Conservation (phyloP, 1,140 invertebrate genomes). For the Cydia splendana region DNA sequence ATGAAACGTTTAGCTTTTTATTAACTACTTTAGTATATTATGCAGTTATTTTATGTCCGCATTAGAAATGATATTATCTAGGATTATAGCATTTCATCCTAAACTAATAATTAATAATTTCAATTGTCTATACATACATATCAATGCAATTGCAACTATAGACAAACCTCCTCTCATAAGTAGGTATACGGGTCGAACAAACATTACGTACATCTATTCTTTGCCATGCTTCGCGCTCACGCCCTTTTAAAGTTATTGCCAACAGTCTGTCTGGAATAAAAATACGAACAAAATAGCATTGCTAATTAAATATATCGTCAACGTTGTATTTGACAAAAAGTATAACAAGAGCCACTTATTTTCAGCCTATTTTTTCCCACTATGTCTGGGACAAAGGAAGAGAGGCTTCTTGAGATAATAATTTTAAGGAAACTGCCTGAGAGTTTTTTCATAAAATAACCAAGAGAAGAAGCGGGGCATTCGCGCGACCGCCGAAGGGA, state of each 20-base stretch:
- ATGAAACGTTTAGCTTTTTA: neutral
- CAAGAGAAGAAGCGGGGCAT: constrained; percentile 40
- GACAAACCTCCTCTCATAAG: no score
- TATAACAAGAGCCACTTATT: constrained; percentile 46
- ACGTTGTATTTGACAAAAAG: constrained; percentile 45
- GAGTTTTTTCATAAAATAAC: constrained; percentile 59
- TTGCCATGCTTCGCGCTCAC: no score
- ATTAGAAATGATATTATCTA: neutral
- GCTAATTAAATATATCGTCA: constrained; percentile 50
- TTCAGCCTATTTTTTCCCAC: constrained; percentile 44
- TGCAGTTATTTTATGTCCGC: neutral
- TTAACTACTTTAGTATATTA: neutral
- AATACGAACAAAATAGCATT: constrained; percentile 33
- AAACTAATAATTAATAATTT: no score
- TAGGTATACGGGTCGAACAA: no score
- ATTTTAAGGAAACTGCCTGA: constrained; percentile 57
- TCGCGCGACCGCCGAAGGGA: constrained; percentile 46
- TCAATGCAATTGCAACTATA: no score
- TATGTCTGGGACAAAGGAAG: constrained; percentile 52
- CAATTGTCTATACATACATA: no score
- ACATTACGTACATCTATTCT: no score
- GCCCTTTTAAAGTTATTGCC: constrained; percentile 2
- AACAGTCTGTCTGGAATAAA: constrained; percentile 4
- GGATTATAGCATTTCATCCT: neutral
- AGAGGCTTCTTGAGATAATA: constrained; percentile 53